phyloP scores from a whole-genome alignment of 2,888 invertebrate genomes.

The Xestia sexstrigata region DNA sequence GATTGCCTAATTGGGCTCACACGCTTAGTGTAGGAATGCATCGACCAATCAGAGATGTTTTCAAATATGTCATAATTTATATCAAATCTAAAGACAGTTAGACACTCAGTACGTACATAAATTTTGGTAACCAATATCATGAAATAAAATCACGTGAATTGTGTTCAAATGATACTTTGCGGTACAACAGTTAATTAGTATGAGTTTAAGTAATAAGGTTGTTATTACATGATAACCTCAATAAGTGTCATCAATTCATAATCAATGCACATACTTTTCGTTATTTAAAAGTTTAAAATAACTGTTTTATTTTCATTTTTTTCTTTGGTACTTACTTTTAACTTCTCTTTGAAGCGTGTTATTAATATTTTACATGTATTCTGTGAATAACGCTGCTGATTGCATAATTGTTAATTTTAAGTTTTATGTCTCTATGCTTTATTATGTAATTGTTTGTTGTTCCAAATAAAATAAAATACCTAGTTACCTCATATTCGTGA shows the following conservation, averaged over 20 bases:
- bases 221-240: not conserved
- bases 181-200: not conserved
- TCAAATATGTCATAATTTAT: conserved; percentile 26
- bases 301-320: too few relatives aligned
- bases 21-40: conserved; percentile 47
- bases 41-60: conserved; percentile 33
- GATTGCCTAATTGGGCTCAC: conserved; percentile 56
- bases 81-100: conserved; percentile 7
- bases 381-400: too few relatives aligned
- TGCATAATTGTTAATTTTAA: too few relatives aligned
- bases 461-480: not conserved
- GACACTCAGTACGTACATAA: conserved; percentile 1
- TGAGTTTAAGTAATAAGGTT: not conserved
- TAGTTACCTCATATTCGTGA: not conserved
- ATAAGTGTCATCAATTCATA: too few relatives aligned
- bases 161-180: not conserved
- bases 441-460: too few relatives aligned
- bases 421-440: too few relatives aligned
- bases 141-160: not conserved
- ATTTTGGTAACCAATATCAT: conserved; percentile 1
- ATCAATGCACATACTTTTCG: too few relatives aligned
- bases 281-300: too few relatives aligned
- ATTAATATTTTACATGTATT: too few relatives aligned
- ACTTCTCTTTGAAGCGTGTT: too few relatives aligned
- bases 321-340: too few relatives aligned